Evolutionary conservation across 2,113 vertebrate species (phyloP).

Genomic region (Eulacestoma nigropectus): DNA sequence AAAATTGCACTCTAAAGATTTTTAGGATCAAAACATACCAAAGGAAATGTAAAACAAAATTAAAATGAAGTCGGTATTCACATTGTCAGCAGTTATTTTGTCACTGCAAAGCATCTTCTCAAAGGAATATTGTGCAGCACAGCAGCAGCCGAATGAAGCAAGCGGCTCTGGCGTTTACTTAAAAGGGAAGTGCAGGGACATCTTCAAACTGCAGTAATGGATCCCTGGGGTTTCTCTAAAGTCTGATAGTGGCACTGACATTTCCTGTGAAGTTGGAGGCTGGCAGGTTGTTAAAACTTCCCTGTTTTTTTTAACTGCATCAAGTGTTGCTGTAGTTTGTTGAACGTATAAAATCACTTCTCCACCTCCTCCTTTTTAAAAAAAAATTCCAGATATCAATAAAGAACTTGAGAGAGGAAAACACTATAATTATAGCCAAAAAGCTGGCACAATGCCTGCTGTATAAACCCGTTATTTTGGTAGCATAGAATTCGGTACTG

Average conservation of each 20-base stretch:
- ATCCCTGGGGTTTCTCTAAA: constrained; percentile 62
- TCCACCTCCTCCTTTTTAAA: background rate
- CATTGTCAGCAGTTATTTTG: constrained; percentile 70
- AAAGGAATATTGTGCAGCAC: constrained; percentile 63
- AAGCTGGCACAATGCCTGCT: constrained; percentile 56
- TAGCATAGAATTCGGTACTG: constrained; percentile 53
- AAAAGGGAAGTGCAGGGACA: constrained; percentile 61
- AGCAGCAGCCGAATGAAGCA: constrained; percentile 49
- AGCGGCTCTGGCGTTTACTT: constrained; percentile 28
- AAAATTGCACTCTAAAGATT: constrained; percentile 32
- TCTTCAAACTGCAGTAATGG: constrained; percentile 66
- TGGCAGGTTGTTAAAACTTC: constrained; percentile 66
- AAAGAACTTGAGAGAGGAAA: constrained; percentile 59
- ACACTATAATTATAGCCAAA: constrained; percentile 67
- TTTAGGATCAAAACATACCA: constrained; percentile 58
- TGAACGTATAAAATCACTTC: constrained; percentile 35
- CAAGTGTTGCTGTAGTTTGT: constrained; percentile 36
- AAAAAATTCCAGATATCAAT: constrained; percentile 43
- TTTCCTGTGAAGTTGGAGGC: constrained; percentile 61
- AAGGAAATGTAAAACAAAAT: constrained; percentile 68
- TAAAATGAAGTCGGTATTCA: constrained; percentile 62
- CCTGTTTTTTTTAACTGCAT: background rate
- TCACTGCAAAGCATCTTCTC: constrained; percentile 65
- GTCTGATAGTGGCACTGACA: constrained; percentile 55
- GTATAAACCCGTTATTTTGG: constrained; percentile 63